Evolutionary conservation across 2,113 vertebrate genomes (phyloP), one percentile per base, ranked within the genome.

Genomic region (Campylorhamphus procurvoides): DNA sequence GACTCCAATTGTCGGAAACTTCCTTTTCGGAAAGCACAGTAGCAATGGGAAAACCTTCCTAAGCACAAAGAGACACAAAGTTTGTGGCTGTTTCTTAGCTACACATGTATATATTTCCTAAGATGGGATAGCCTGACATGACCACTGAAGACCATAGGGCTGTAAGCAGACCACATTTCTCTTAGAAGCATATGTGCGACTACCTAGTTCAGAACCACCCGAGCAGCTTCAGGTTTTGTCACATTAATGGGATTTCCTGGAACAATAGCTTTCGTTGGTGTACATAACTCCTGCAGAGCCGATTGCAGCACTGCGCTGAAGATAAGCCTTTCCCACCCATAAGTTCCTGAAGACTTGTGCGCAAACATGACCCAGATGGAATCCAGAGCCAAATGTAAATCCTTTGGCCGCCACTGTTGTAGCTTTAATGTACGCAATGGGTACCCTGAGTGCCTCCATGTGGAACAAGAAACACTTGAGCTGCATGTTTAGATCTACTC

Each of bases 401-500:
- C 3, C 7, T 18, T 25, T 5, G 6, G 8, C 18, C 72, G n/a
- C 3, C 2, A 1, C 10, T 17, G 12, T 64, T 60, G 4, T 1
- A 4, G 37, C 19, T 58, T 6, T 23, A 10, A 2, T 4, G 0
- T 1, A 4, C 3, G 2, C 3, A 29, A 0, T 0, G 4, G 8
- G 23, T 18, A 2, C 6, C 10, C 10, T 7, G 7, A 2, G 16
- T 0, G 0, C 12, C 40, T 71, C 39, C 3, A 5, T 0, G 1
- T 40, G 27, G 58, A 63, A 15, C 18, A 6, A 3, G 25, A 24
- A 64, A 7, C 9, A 0, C 3, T 7, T 3, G 3, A 14, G 27
- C 10, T 6, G 0, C 0, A 0, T 3, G 7, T 46, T 53, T 1
- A 3, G 12, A 0, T 18, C 12, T 7, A 2, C 1, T 4, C 4